Percentiles rank a stretch among this genome's conserved stretches.
These are phyloP conservation scores for Hermaeophaga mercurialis DNA, from an alignment of 2,888 invertebrate species.

Conservation along the genomic window DNA sequence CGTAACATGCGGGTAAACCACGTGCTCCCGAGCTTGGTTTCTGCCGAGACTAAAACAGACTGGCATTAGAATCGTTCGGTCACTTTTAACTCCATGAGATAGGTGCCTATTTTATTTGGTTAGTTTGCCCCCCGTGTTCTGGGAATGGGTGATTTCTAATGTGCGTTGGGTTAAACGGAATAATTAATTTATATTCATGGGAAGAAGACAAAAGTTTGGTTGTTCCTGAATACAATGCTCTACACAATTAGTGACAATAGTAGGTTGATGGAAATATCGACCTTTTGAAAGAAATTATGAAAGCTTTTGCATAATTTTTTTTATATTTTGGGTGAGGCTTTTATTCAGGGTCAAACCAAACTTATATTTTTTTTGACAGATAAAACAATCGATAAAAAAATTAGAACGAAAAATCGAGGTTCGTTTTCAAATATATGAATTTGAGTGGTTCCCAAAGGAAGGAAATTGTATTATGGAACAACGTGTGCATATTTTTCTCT, in stretches of 20 bases:
- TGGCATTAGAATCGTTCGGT: conserved; percentile 7
- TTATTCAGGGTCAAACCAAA: too few species aligned
- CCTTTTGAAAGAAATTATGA: too few species aligned
- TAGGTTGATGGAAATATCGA: too few species aligned
- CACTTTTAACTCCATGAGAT: not conserved
- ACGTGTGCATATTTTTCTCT: too few species aligned
- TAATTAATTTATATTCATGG: conserved; percentile 27
- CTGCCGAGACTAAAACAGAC: not conserved
- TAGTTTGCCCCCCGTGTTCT: not conserved
- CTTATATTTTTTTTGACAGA: too few species aligned
- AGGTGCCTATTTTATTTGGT: conserved; percentile 2
- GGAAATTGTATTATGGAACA: too few species aligned
- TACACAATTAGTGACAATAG: not conserved
- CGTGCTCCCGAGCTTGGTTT: conserved; percentile 12
- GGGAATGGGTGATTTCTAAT: conserved; percentile 5
- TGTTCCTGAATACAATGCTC: conserved; percentile 23
- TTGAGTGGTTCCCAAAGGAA: too few species aligned
- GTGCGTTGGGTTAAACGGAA: conserved; percentile 20
- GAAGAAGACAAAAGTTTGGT: conserved; percentile 26
- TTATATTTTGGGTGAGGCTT: too few species aligned
- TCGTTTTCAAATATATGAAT: too few species aligned
- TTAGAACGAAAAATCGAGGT: too few species aligned
- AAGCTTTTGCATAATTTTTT: too few species aligned
- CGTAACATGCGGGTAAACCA: conserved; percentile 20
- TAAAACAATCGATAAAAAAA: too few species aligned